phyloP scores from a whole-genome alignment of 2,888 invertebrate species.

The Protodeltote pygarga region DNA sequence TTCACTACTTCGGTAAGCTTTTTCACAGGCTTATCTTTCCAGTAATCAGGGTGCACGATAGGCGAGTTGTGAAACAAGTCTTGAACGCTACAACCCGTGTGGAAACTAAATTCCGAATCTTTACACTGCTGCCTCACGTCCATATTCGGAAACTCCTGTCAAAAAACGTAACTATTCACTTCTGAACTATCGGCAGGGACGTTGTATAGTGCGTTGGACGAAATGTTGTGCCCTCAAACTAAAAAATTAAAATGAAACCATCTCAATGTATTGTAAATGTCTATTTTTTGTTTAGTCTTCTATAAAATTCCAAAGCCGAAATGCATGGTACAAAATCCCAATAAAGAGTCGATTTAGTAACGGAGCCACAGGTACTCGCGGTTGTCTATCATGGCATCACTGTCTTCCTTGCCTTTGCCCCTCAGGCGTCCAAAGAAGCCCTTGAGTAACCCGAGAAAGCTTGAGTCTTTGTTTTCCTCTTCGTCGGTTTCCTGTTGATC shows the following conservation, averaged over 20 bases:
- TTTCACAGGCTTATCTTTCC: constrained; percentile 63
- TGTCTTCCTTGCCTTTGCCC: constrained; percentile 58
- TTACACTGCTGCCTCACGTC: constrained; percentile 58
- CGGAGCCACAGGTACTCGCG: constrained; percentile 7
- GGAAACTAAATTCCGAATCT: constrained; percentile 42
- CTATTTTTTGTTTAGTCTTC: constrained; percentile 25
- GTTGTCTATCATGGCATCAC: constrained; percentile 55
- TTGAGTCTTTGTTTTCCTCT: constrained; percentile 49
- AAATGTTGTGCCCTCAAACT: constrained; percentile 47
- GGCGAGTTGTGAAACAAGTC: constrained; percentile 71
- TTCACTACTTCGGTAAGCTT: constrained; percentile 48
- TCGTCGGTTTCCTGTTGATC: constrained; percentile 23
- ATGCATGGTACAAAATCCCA: background rate
- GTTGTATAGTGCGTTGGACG: constrained; percentile 79
- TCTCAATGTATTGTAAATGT: constrained; percentile 13
- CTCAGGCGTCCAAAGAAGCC: constrained; percentile 62
- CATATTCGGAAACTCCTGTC: constrained; percentile 70
- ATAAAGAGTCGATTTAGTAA: constrained; percentile 1
- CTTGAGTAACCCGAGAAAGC: constrained; percentile 68
- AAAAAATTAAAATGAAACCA: constrained; percentile 39
- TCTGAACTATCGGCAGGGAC: constrained; percentile 32
- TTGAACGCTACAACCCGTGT: constrained; percentile 44
- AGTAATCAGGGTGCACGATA: constrained; percentile 73
- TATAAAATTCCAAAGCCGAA: constrained; percentile 17
- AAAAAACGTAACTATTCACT: constrained; percentile 68